Base-by-base conservation (phyloP, 2,113 vertebrate genomes). In the Octodon degus region DNA sequence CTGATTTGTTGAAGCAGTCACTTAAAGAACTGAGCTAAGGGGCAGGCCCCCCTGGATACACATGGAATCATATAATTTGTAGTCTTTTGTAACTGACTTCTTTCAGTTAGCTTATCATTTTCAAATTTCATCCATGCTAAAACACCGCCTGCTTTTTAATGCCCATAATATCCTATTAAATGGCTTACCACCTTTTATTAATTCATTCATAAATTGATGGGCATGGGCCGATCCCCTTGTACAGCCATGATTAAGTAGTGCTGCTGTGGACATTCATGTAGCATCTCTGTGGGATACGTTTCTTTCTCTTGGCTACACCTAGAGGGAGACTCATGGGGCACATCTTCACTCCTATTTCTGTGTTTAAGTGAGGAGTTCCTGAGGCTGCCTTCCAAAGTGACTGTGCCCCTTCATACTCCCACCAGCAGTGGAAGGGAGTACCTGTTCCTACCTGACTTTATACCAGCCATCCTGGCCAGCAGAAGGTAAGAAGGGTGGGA, bases 371-470 rank as follows among this genome's bases (percentile, higher is more conserved):
- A 37, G 62, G 47, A 3, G 25, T n/a, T 50, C 4, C n/a, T 24
- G 34, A 19, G 20, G n/a, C 24, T n/a, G 22, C 62, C 14, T 86
- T 32, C 82, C 86, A 50, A 37, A 68, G 58, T 9, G 20, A 76
- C 47, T 16, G 22, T 1, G 16, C 65, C 40, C 17, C 5, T 43
- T 24, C 20, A 22, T 5, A 25, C 8, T n/a, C 37, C 25, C 20
- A n/a, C 32, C 5, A 2, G 74, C 40, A 5, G 7, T 0, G 20
- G 17, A 2, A 50, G 92, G 1, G 3, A 50, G 43, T 53, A 16
- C 65, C 62, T 40, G 58, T 9, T 85, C 37, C 27, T 40, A 32
- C 55, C 90, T 76, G 79, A 67, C 47, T 37, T 86, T 68, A 81
- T 30, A 43, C 68, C 27, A 62, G 60, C 62, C 5, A 6, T 81